A percentile compares a stretch with the other conserved stretches of the same genome.
phyloP scores from a whole-genome alignment of 2,888 invertebrate genomes.

The Heliconius ethilla region DNA sequence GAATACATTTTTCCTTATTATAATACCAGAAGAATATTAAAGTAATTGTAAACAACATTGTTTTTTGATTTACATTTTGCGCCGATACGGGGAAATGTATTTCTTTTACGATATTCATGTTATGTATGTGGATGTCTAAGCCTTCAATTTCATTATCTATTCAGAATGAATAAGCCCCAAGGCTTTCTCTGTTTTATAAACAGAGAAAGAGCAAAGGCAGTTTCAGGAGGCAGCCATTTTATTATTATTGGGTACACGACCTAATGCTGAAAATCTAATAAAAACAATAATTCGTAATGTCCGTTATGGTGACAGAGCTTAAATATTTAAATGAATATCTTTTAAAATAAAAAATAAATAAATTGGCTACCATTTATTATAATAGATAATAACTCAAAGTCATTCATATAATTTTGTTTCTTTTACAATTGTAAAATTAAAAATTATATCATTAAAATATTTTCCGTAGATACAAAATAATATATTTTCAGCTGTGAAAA shows the following conservation, averaged over 20 bases:
- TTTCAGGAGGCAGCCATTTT: neutral
- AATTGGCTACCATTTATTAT: neutral
- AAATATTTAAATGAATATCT: neutral
- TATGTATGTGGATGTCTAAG: conserved; percentile 15
- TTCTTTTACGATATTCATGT: conserved; percentile 24
- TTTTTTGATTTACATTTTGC: conserved; percentile 21
- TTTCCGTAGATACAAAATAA: conserved; percentile 57
- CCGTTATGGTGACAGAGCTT: neutral
- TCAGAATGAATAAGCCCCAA: conserved; percentile 30
- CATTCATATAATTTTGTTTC: conserved; percentile 4
- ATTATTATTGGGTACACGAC: neutral
- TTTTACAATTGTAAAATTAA: conserved; percentile 23
- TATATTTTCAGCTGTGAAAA: conserved; percentile 61
- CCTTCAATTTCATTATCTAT: conserved; percentile 36
- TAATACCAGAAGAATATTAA: conserved; percentile 15
- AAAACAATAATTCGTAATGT: neutral
- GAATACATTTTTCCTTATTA: too few relatives aligned
- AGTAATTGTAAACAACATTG: conserved; percentile 12
- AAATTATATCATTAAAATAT: conserved; percentile 39
- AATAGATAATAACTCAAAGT: neutral
- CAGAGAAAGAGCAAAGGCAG: conserved; percentile 14
- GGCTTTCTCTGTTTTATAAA: conserved; percentile 21
- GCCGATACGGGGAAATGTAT: neutral
- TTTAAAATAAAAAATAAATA: too few relatives aligned
- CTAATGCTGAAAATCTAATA: neutral